phyloP scores from a whole-genome alignment of 2,113 vertebrate genomes.

The Aramus guarauna region DNA sequence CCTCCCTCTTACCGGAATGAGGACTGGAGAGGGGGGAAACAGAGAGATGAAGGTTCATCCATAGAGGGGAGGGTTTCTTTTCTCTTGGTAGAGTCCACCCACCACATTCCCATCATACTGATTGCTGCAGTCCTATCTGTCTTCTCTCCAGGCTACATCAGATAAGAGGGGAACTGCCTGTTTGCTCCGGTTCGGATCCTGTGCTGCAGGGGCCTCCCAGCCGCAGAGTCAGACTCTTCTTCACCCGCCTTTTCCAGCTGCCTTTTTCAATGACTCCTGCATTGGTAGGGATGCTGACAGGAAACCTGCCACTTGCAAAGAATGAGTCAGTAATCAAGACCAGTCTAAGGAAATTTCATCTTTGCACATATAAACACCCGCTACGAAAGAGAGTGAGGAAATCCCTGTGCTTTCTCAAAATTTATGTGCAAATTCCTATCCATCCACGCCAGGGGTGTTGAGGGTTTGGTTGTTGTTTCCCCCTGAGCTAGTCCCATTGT shows the following conservation, averaged over 20 bases:
- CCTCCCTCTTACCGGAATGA: slow-evolving; percentile 60
- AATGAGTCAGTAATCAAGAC: background rate
- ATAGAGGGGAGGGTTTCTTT: slow-evolving; percentile 43
- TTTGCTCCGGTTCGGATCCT: background rate
- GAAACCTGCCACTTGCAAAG: background rate
- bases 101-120: slow-evolving; percentile 43
- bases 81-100: slow-evolving; percentile 17
- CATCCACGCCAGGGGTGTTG: background rate
- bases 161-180: slow-evolving; percentile 52
- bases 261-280: background rate
- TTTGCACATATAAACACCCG: background rate
- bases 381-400: background rate
- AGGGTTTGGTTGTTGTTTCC: background rate
- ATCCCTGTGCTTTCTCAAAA: background rate
- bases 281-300: background rate
- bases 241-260: background rate
- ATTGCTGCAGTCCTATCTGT: slow-evolving; percentile 4
- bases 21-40: slow-evolving; percentile 15
- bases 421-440: background rate
- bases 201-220: slow-evolving; percentile 3
- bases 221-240: background rate
- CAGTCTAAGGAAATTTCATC: background rate
- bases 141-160: slow-evolving; percentile 46
- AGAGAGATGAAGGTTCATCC: slow-evolving; percentile 47
- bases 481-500: background rate